Conservation (phyloP, 2,113 vertebrate genomes). For the Dasypus novemcinctus region DNA sequence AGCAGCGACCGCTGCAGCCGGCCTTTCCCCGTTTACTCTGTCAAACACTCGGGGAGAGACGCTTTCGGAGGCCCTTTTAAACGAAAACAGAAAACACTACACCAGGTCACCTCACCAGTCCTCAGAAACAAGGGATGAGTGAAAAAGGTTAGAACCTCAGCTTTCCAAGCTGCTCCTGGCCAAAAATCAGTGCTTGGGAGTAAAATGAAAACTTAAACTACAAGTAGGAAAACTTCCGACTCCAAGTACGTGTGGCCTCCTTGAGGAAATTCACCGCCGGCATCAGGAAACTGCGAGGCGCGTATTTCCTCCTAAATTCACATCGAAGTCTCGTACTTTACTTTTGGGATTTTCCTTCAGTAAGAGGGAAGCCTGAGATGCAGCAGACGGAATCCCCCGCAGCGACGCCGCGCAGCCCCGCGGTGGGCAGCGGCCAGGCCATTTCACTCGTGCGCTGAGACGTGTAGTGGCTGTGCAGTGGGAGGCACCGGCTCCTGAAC, state of each 20-base stretch:
- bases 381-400: too few species aligned
- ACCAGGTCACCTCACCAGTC: background rate
- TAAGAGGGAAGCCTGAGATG: background rate
- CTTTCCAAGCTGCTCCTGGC: background rate
- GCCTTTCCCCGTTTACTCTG: background rate
- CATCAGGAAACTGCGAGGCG: background rate
- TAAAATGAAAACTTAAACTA: conserved; percentile 14
- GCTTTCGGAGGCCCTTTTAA: background rate
- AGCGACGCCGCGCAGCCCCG: too few species aligned
- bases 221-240: conserved; percentile 28
- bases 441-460: too few species aligned
- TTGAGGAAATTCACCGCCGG: background rate
- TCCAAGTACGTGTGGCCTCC: background rate
- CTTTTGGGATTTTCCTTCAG: background rate
- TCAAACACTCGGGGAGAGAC: background rate
- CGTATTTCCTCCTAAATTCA: background rate
- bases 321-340: background rate
- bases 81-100: background rate
- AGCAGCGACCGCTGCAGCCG: too few species aligned
- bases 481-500: too few species aligned
- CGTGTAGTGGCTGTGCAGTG: too few species aligned
- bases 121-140: background rate
- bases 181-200: background rate
- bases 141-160: background rate
- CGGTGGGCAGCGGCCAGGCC: too few species aligned